phyloP scores from a whole-genome alignment of 2,888 invertebrate genomes.

The Mamestra brassicae region DNA sequence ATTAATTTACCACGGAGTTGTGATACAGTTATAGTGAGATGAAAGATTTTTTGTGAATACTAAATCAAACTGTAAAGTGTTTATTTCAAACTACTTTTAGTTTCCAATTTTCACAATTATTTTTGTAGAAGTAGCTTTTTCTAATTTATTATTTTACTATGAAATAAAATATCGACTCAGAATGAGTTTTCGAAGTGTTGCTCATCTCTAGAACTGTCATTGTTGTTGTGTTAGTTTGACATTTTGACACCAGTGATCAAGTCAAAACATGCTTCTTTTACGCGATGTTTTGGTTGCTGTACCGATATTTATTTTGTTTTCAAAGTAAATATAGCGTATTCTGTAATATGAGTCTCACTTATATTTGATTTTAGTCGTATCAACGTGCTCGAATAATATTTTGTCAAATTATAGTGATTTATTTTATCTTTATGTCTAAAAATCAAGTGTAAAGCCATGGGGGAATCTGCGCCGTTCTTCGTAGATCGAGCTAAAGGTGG shows the following conservation, averaged over 20 bases:
- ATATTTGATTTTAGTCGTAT: background rate
- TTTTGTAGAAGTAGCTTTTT: background rate
- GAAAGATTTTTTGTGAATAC: background rate
- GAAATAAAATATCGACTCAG: conserved; percentile 1
- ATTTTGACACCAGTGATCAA: background rate
- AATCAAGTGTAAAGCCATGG: conserved; percentile 57
- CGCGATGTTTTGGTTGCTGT: conserved; percentile 30
- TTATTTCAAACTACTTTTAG: background rate
- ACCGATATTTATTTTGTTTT: conserved; percentile 16
- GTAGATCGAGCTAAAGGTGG: conserved; percentile 96
- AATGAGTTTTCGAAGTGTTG: background rate
- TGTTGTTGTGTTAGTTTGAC: conserved; percentile 8
- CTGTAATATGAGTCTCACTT: background rate
- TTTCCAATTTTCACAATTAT: background rate
- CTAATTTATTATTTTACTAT: background rate
- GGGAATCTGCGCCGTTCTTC: conserved; percentile 88
- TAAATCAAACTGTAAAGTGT: background rate
- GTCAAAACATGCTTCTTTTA: too few relatives aligned
- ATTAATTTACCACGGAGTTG: conserved; percentile 1
- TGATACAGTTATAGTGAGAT: conserved; percentile 4
- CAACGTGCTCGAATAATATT: background rate
- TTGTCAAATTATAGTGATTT: conserved; percentile 5
- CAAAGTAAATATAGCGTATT: conserved; percentile 13
- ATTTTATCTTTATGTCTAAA: conserved; percentile 1
- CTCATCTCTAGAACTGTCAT: conserved; percentile 52